phyloP scores from a whole-genome alignment of 2,113 vertebrate genomes.

The Diadophis punctatus region DNA sequence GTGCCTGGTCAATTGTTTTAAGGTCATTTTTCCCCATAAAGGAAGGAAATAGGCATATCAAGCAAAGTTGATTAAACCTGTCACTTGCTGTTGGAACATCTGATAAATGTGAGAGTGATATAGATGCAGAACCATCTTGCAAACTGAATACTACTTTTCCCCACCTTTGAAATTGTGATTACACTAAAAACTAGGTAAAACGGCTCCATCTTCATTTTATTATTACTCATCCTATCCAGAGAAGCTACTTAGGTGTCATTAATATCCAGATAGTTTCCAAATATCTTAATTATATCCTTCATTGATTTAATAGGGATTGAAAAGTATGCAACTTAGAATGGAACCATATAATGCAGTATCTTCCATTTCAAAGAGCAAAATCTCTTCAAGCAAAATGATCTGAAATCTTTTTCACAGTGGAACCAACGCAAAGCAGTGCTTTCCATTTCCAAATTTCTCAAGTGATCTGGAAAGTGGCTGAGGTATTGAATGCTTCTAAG shows the following conservation, averaged over 20 bases:
- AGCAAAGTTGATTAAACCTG: background rate
- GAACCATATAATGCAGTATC: background rate
- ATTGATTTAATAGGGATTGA: background rate
- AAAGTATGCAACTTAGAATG: background rate
- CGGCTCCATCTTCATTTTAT: background rate
- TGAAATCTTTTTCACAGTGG: background rate
- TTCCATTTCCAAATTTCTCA: background rate
- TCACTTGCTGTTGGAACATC: background rate
- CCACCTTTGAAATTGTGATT: background rate
- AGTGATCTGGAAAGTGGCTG: background rate
- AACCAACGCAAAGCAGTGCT: background rate
- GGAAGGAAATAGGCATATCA: background rate
- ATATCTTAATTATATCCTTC: background rate
- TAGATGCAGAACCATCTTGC: background rate
- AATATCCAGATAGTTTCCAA: background rate
- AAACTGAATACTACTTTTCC: background rate
- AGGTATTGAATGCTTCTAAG: background rate
- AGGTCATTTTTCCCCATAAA: background rate
- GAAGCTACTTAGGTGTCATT: background rate
- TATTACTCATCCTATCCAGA: background rate
- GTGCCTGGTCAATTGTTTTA: background rate
- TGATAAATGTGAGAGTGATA: background rate
- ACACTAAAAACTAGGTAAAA: background rate
- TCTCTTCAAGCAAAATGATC: background rate
- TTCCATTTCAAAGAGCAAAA: background rate